Evolutionary conservation across 2,888 invertebrate species (phyloP), one percentile per base, ranked within the genome.

Genomic region (Thereva nobilitata): DNA sequence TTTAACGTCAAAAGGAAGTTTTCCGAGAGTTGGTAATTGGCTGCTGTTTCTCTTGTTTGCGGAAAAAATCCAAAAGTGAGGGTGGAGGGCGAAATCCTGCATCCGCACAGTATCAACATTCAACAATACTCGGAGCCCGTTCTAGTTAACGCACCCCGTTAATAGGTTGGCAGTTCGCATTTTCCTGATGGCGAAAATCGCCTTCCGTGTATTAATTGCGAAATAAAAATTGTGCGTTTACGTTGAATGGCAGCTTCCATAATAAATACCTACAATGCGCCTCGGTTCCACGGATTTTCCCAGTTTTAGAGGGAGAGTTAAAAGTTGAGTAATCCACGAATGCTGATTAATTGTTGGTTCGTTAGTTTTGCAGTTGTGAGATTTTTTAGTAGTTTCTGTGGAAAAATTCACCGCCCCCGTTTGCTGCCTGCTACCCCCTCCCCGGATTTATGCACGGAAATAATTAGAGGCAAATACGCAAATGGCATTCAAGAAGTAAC

Each of bases 61-160:
- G 54, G 61, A 68, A 68, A 66, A 61, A 52, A 56, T 54, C 59
- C 59, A n/a, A 45, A 42, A 59, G 38, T 34, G 53, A 41, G 35
- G 42, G 23, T 9, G 8, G 38, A 34, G 65, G 10, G 12, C 47
- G 38, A 45, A 23, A 42, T 9, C 40, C 45, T 12, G 34, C 12
- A 45, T 64, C 47, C 55, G 44, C 23, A 41, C 44, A 53, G 37
- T 44, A 54, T 41, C 65, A 53, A 55, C 49, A 54, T 56, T 55
- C 55, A 55, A 44, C 65, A 55, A 55, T 55, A 65, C 49, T 49
- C 49, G 49, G n/a, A 50, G 67, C 57, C 47, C 65, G 68, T 66
- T 68, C 68, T 55, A 68, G 68, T 68, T 68, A 68, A 68, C 66
- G 68, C 68, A 68, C 61, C 55, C 65, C 63, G 41, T 61, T 64